These are phyloP conservation scores for Albula goreensis DNA, from an alignment of 2,113 vertebrate genomes.

Conservation along the genomic window DNA sequence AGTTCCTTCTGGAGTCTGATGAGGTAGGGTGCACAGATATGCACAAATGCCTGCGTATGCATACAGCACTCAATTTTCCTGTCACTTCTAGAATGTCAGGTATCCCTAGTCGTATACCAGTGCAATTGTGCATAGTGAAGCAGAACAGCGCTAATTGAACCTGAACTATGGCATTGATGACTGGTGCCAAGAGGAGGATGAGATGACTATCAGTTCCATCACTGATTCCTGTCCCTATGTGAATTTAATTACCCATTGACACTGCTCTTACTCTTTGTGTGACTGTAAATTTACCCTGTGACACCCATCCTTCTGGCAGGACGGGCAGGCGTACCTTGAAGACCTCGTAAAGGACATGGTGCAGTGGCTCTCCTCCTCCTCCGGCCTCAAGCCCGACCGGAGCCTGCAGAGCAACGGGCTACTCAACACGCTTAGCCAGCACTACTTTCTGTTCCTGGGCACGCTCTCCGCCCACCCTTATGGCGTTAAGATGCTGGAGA, in stretches of 20 bases:
- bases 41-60: background rate
- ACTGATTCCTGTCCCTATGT: too few species aligned
- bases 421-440: conserved; percentile 91
- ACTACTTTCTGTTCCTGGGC: conserved; percentile 96
- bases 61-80: background rate
- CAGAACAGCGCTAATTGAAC: too few species aligned
- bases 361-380: conserved; percentile 85
- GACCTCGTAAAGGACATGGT: conserved; percentile 95
- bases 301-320: conserved; percentile 60
- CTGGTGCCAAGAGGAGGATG: too few species aligned
- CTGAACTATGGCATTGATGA: too few species aligned
- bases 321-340: conserved; percentile 91
- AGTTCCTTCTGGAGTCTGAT: conserved; percentile 94
- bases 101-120: too few species aligned
- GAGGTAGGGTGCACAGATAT: conserved; percentile 72
- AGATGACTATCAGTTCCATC: too few species aligned
- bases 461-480: conserved; percentile 92
- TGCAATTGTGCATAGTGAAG: too few species aligned
- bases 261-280: background rate
- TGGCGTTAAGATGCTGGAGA: conserved; percentile 96
- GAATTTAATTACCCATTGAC: too few species aligned
- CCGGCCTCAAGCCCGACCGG: conserved; percentile 89
- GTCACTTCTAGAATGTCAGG: too few species aligned
- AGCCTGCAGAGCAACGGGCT: conserved; percentile 93
- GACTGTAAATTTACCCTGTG: too few species aligned